Evolutionary conservation across 2,113 vertebrate genomes (phyloP), one percentile per base, ranked within the genome.

Genomic region (Cynocephalus volans): DNA sequence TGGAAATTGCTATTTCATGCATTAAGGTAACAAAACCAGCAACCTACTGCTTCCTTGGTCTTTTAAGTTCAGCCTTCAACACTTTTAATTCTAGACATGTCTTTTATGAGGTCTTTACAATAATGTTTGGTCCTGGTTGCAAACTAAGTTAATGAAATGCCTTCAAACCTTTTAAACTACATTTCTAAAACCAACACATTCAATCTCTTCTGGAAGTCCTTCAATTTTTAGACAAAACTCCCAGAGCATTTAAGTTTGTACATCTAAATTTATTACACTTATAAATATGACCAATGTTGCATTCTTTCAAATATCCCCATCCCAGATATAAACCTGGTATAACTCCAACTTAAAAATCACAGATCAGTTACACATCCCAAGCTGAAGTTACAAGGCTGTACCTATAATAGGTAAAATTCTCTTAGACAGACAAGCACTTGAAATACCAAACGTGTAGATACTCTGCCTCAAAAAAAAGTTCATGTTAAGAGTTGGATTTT

Each of bases 161-260:
- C 56, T 92, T 89, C n/a, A 76, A 50, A 72, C 60, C 12, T 92
- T 64, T 92, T 50, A 88, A 85, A 70, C 33, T 41, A 58, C 15
- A 3, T 54, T 56, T 75, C 56, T 73, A 75, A 96, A 93, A 48
- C 8, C 28, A 48, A 69, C 4, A 19, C 5, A 10, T 52, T 17
- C 8, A 8, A 5, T 73, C 41, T 90, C 52, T 90, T 82, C 5
- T 45, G 70, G 28, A 70, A 62, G 50, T 26, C 58, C 31, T 77
- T 70, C 28, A 41, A 5, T 28, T 73, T 73, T 73, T 23, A 75
- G 56, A 33, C 23, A 70, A 12, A 70, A 33, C 21, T 50, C 33
- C 12, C 21, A 45, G 81, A 52, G 45, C 31, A 11, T 28, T 50
- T 65, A 56, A 62, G 60, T 54, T 79, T 41, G 6, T 13, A 26